These are phyloP conservation scores for Chorisops tibialis DNA, from an alignment of 2,888 invertebrate species.

Conservation along the genomic window DNA sequence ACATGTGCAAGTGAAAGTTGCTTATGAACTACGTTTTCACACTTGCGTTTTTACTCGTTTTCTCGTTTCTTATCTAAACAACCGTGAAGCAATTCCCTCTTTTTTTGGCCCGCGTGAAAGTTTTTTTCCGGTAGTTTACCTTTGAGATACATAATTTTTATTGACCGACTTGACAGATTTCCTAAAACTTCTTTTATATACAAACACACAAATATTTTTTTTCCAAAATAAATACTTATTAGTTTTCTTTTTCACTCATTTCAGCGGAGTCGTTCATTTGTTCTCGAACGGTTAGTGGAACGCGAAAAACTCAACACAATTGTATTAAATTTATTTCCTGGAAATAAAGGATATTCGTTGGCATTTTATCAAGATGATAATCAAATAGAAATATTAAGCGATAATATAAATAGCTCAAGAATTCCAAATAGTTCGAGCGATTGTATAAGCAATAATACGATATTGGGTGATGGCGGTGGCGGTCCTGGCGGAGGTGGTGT, in stretches of 20 bases:
- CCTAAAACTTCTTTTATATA: too few species aligned
- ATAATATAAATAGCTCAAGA: conserved; percentile 41
- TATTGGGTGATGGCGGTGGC: conserved; percentile 1
- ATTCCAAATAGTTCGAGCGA: conserved; percentile 33
- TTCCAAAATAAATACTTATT: too few species aligned
- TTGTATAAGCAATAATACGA: conserved; percentile 16
- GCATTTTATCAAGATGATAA: conserved; percentile 50
- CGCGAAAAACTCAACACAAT: conserved; percentile 84
- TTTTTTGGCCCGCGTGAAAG: too few species aligned
- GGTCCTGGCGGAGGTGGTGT: conserved; percentile 13
- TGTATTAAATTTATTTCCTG: conserved; percentile 86
- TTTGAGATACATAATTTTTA: too few species aligned
- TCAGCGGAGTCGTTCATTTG: conserved; percentile 59
- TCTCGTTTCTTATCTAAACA: too few species aligned
- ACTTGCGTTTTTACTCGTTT: too few species aligned
- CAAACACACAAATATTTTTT: too few species aligned
- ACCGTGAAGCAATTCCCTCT: too few species aligned
- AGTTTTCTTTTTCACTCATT: conserved; percentile 42
- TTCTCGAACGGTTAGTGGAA: conserved; percentile 80
- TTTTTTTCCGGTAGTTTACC: too few species aligned
- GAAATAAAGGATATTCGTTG: conserved; percentile 84
- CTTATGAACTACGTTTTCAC: too few species aligned
- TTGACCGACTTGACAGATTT: too few species aligned
- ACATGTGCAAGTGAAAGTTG: too few species aligned
- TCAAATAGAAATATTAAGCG: conserved; percentile 52